Evolutionary conservation across 2,888 invertebrate species (phyloP).

Genomic region (Lumbricus terrestris): DNA sequence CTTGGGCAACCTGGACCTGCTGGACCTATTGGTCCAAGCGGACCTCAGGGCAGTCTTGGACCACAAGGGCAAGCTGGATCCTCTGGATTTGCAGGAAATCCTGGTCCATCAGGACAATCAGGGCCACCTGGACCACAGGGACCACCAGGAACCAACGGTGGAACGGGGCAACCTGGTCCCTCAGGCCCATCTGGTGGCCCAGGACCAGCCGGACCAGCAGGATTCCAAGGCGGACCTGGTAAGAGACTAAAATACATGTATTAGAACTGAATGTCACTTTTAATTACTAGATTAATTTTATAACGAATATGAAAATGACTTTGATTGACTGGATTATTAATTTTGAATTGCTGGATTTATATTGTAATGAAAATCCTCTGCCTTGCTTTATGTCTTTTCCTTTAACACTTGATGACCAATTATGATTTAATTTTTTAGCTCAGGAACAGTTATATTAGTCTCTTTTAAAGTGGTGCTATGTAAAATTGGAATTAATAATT

Average conservation of each 20-base stretch:
- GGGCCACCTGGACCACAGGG: constrained; percentile 25
- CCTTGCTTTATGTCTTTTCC: too few relatives aligned
- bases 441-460: too few relatives aligned
- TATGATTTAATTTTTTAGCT: too few relatives aligned
- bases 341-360: too few relatives aligned
- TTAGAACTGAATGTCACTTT: too few relatives aligned
- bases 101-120: constrained; percentile 18
- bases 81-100: constrained; percentile 15
- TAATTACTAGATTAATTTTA: too few relatives aligned
- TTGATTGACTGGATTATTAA: too few relatives aligned
- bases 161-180: constrained; percentile 27
- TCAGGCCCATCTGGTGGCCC: constrained; percentile 24
- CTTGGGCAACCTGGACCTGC: constrained; percentile 8
- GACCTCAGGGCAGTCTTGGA: constrained; percentile 26
- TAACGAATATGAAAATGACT: too few relatives aligned
- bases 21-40: constrained; percentile 23
- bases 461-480: too few relatives aligned
- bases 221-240: constrained; percentile 6
- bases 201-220: constrained; percentile 44
- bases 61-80: constrained; percentile 10
- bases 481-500: too few relatives aligned
- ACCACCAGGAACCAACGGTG: constrained; percentile 27
- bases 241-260: neutral
- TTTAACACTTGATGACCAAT: too few relatives aligned
- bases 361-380: too few relatives aligned